Evolutionary conservation across 1,140 invertebrate genomes (phyloP).

Genomic region (Caenorhabditis brenneri): DNA sequence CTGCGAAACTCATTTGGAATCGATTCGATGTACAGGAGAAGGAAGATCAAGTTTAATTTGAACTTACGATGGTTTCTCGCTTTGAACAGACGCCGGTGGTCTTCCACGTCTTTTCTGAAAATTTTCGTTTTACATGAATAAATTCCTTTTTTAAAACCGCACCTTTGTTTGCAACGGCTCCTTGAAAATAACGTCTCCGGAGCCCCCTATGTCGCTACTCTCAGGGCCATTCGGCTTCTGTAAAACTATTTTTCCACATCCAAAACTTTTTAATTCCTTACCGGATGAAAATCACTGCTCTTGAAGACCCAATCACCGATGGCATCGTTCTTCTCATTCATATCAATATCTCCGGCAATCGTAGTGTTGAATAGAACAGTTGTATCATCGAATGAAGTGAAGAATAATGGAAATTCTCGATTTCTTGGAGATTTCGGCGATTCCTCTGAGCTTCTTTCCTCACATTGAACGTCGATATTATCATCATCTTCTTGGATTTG

Average conservation of each 20-base stretch:
- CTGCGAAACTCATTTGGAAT: neutral
- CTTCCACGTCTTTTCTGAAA: neutral
- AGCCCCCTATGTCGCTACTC: neutral
- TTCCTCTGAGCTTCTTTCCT: neutral
- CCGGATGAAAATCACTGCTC: neutral
- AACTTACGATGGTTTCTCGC: neutral
- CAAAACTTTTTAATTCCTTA: too few species aligned
- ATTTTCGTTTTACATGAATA: neutral
- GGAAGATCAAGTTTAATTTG: neutral
- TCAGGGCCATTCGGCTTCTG: neutral
- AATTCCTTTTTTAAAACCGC: neutral
- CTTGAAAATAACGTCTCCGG: neutral
- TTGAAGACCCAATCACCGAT: conserved; percentile 14
- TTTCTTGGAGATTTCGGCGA: neutral
- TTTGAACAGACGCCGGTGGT: neutral
- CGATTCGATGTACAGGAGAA: neutral
- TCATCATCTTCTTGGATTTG: neutral
- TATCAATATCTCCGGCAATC: neutral
- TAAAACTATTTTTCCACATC: too few species aligned
- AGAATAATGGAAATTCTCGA: neutral
- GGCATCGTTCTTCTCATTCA: neutral
- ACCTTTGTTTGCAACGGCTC: neutral
- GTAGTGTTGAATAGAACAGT: neutral
- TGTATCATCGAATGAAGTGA: conserved; percentile 1
- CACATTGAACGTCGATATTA: neutral